Conservation (phyloP, 2,888 invertebrate genomes). For the Lampropteryx suffumata region DNA sequence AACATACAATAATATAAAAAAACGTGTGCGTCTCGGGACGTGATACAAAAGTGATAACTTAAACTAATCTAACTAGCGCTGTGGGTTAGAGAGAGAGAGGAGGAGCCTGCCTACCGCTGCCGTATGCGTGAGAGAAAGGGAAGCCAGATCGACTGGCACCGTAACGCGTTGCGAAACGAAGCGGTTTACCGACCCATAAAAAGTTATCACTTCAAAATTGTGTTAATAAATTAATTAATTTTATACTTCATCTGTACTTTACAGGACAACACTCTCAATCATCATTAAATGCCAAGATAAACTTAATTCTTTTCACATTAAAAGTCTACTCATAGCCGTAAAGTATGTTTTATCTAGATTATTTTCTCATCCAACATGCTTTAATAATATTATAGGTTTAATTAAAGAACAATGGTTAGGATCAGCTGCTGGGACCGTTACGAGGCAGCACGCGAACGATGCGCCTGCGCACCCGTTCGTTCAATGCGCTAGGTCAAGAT, state of each 20-base stretch:
- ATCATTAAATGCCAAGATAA: slow-evolving; percentile 17
- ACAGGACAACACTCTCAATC: slow-evolving; percentile 14
- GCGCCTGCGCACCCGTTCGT: slow-evolving; percentile 36
- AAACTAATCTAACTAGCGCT: too few species aligned
- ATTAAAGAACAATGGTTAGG: slow-evolving; percentile 65
- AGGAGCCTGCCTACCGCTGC: too few species aligned
- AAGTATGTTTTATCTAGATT: slow-evolving; percentile 26
- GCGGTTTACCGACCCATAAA: too few species aligned
- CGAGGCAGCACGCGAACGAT: slow-evolving; percentile 59
- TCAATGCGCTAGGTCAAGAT: slow-evolving; percentile 50
- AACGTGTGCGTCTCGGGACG: too few species aligned
- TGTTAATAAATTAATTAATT: slow-evolving; percentile 1
- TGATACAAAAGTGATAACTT: too few species aligned
- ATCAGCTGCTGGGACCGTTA: slow-evolving; percentile 77
- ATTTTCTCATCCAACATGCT: slow-evolving; percentile 20
- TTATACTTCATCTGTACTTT: slow-evolving; percentile 1
- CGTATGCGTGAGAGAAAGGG: too few species aligned
- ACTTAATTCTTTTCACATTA: slow-evolving; percentile 8
- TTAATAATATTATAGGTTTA: slow-evolving; percentile 51
- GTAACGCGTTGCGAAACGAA: too few species aligned
- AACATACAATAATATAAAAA: too few species aligned
- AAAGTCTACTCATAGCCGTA: slow-evolving; percentile 8
- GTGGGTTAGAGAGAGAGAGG: too few species aligned
- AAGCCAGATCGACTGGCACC: too few species aligned
- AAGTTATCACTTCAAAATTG: too few species aligned